Evolutionary conservation across 2,888 invertebrate genomes (phyloP).

Genomic region (Drosophila multiciliata): DNA sequence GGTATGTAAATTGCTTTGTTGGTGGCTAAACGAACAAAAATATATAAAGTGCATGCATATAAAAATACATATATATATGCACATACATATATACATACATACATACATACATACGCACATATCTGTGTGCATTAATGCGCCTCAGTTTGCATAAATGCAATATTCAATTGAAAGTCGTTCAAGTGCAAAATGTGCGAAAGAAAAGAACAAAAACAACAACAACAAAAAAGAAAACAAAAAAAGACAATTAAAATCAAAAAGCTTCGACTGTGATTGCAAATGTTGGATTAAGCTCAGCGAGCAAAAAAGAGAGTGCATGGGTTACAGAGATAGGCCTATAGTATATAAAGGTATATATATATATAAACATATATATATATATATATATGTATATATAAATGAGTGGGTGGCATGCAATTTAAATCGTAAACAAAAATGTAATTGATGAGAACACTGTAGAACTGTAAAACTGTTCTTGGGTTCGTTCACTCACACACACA

Average conservation of each 20-base stretch:
- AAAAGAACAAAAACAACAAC: conserved; percentile 33
- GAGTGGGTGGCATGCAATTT: conserved; percentile 28
- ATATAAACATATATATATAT: not conserved
- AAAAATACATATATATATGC: conserved; percentile 8
- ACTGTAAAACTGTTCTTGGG: conserved; percentile 17
- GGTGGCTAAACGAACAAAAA: conserved; percentile 47
- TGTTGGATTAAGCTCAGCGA: conserved; percentile 46
- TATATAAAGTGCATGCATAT: conserved; percentile 21
- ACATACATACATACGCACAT: not conserved
- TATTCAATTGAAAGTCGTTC: conserved; percentile 77
- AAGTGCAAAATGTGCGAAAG: conserved; percentile 67
- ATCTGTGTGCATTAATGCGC: conserved; percentile 13
- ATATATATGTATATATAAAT: not conserved
- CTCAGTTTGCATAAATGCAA: conserved; percentile 68
- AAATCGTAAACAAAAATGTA: conserved; percentile 43
- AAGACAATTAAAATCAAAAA: conserved; percentile 50
- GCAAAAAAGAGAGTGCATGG: not conserved
- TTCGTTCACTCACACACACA: not conserved
- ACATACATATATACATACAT: not conserved
- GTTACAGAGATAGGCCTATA: conserved; percentile 10
- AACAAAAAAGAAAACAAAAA: conserved; percentile 18
- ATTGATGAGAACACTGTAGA: conserved; percentile 21
- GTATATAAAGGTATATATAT: conserved; percentile 8
- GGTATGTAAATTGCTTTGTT: conserved; percentile 65
- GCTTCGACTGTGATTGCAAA: conserved; percentile 49